These are phyloP conservation scores for Saguinus imperator DNA, from an alignment of 2,113 vertebrate genomes.

Conservation along the genomic window DNA sequence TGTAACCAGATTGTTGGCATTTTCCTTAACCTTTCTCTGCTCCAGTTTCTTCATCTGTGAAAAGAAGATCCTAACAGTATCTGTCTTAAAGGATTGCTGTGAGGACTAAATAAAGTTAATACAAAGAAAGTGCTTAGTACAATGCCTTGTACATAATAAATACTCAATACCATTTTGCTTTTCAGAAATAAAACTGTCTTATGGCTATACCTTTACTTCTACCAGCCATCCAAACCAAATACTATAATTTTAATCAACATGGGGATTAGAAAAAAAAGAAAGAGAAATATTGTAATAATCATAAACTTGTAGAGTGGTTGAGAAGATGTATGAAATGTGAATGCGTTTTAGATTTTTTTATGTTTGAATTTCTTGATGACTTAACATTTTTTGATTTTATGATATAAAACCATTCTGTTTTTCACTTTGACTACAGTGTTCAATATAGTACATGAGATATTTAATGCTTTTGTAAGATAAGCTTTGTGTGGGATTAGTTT, in stretches of 20 bases:
- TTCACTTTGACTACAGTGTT: background rate
- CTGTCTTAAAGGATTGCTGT: background rate
- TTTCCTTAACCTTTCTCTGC: background rate
- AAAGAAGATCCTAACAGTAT: background rate
- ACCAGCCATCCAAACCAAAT: background rate
- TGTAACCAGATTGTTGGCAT: background rate
- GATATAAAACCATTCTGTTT: background rate
- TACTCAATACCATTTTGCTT: background rate
- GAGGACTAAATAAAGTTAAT: slow-evolving; percentile 16
- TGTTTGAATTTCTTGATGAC: slow-evolving; percentile 27
- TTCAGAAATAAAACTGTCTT: background rate
- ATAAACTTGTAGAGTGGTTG: background rate
- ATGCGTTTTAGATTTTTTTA: slow-evolving; percentile 25
- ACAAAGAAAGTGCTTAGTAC: background rate
- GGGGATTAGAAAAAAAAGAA: too few species aligned
- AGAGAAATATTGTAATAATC: background rate
- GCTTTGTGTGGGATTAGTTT: background rate
- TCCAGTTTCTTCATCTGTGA: background rate
- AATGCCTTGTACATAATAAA: background rate
- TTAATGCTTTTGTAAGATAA: background rate
- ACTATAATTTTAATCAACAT: background rate
- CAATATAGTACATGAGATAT: background rate
- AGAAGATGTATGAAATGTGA: background rate
- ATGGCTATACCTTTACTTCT: background rate
- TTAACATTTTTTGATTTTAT: background rate